Percentiles rank a stretch among this genome's conserved stretches.
These are phyloP conservation scores for Lepilemur ruficaudatus DNA, from an alignment of 2,797 vertebrate genomes.

Conservation along the genomic window DNA sequence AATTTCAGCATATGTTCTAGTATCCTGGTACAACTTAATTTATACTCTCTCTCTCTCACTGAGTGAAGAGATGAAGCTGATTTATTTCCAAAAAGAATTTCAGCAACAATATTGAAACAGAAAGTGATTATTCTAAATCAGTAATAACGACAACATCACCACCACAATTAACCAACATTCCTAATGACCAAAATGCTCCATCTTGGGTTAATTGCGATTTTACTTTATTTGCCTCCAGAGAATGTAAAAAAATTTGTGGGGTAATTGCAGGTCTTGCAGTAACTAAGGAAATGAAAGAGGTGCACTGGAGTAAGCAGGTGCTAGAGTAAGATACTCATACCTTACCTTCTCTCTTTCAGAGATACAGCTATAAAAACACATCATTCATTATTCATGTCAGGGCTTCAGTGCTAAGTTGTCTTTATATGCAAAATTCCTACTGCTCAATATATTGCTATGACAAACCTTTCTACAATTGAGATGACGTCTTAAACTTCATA, in stretches of 20 bases:
- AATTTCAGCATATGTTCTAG: background rate
- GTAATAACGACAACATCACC: background rate
- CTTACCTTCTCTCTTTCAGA: background rate
- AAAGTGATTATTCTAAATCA: constrained; percentile 11
- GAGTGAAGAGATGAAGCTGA: background rate
- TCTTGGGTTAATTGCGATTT: background rate
- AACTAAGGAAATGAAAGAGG: background rate
- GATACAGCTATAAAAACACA: background rate
- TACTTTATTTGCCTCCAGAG: background rate
- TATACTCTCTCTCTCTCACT: background rate
- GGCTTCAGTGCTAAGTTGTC: background rate
- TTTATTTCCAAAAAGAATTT: constrained; percentile 29
- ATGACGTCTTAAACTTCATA: background rate
- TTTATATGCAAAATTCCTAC: background rate
- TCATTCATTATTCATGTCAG: background rate
- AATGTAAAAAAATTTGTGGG: background rate
- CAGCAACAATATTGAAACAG: background rate
- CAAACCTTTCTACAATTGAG: background rate
- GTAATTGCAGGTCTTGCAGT: background rate
- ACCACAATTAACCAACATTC: background rate
- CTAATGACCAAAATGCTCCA: background rate
- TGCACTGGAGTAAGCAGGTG: background rate
- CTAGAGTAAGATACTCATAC: background rate
- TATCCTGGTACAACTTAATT: background rate
- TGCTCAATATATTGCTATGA: background rate